Percentiles rank a stretch among this genome's conserved stretches.
These are phyloP conservation scores for Drosophila teissieri DNA, from an alignment of 1,140 invertebrate genomes.

Conservation along the genomic window DNA sequence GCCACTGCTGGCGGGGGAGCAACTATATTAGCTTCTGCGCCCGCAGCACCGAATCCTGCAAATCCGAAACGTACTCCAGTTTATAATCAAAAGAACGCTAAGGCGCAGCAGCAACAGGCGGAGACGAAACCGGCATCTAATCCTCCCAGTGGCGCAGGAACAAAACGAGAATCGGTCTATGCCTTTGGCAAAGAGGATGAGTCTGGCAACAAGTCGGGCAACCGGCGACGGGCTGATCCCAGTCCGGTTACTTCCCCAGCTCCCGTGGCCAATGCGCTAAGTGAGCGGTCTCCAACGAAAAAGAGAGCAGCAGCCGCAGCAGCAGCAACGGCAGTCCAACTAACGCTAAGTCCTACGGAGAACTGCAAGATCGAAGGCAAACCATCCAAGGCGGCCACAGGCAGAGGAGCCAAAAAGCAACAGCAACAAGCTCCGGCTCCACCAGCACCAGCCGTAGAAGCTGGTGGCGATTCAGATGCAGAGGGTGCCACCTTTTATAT, in stretches of 20 bases:
- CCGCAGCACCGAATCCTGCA: constrained; percentile 18
- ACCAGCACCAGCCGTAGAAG: constrained; percentile 14
- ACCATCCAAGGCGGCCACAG: constrained; percentile 43
- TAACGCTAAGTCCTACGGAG: constrained; percentile 79
- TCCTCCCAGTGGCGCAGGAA: neutral
- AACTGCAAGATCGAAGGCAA: constrained; percentile 71
- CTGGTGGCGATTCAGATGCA: constrained; percentile 72
- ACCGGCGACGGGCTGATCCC: constrained; percentile 36
- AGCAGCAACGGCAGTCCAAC: constrained; percentile 72
- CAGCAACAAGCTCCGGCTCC: constrained; percentile 28
- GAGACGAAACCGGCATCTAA: constrained; percentile 16
- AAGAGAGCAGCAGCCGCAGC: constrained; percentile 70
- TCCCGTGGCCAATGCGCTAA: constrained; percentile 80
- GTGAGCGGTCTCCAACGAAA: constrained; percentile 76
- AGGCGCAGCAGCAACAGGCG: constrained; percentile 40
- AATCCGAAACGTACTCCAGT: constrained; percentile 64
- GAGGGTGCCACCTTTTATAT: constrained; percentile 89
- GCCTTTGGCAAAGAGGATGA: constrained; percentile 73
- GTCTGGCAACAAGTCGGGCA: constrained; percentile 26
- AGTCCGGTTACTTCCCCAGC: constrained; percentile 59
- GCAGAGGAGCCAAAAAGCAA: constrained; percentile 58
- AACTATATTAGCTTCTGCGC: constrained; percentile 6
- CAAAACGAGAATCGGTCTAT: constrained; percentile 56
- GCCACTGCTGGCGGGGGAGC: constrained; percentile 10
- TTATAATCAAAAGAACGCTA: constrained; percentile 65